Evolutionary conservation across 2,113 vertebrate species (phyloP).

Genomic region (Spheniscus mendiculus): DNA sequence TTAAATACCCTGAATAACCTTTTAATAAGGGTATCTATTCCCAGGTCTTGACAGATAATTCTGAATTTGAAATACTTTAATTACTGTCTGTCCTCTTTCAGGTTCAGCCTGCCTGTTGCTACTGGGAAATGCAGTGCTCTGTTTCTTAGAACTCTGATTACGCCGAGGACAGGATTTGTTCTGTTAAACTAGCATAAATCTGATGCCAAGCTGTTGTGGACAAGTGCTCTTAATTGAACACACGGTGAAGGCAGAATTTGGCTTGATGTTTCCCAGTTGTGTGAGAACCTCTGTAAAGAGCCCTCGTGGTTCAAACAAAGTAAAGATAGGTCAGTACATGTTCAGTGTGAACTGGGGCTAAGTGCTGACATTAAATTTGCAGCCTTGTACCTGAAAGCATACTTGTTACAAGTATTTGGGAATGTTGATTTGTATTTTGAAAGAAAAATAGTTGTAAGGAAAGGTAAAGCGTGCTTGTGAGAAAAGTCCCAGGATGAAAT

Average conservation of each 20-base stretch:
- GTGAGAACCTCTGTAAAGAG: background rate
- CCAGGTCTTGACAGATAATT: background rate
- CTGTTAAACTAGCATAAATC: background rate
- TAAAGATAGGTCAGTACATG: background rate
- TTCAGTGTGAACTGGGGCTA: fast-evolving
- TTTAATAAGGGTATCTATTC: background rate
- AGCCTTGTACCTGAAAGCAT: background rate
- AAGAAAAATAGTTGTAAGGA: background rate
- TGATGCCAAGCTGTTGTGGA: background rate
- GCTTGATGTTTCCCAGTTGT: background rate
- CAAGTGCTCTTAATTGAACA: background rate
- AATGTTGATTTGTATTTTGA: background rate
- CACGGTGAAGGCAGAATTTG: background rate
- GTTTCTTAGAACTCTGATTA: background rate
- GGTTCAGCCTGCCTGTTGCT: background rate
- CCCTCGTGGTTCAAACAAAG: background rate
- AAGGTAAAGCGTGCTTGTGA: background rate
- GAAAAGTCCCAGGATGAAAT: background rate
- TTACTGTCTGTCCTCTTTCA: background rate
- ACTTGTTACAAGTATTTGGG: background rate
- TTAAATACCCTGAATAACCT: background rate
- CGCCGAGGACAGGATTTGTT: background rate
- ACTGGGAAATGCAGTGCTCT: background rate
- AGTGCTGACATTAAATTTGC: background rate
- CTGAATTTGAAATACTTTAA: background rate